Conservation (phyloP, 92 coral and sea anemone species). For the Diadumene lineata region DNA sequence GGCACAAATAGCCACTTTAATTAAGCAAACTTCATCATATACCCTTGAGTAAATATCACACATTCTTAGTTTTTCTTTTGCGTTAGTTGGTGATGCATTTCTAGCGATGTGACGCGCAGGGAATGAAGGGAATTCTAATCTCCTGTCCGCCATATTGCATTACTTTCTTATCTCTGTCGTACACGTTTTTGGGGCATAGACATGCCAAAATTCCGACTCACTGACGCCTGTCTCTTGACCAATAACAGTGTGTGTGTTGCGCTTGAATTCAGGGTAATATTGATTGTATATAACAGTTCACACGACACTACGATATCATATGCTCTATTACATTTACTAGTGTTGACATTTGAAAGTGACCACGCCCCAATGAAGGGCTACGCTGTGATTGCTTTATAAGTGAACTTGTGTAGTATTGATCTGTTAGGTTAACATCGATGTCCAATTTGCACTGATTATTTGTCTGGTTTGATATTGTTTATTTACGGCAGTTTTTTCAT, state of each 20-base stretch:
- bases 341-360: conserved; percentile 1
- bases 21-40: too few species aligned
- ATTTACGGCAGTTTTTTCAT: too few species aligned
- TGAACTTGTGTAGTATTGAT: too few species aligned
- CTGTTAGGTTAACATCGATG: too few species aligned
- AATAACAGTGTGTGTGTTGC: not conserved
- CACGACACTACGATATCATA: not conserved
- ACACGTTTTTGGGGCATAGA: conserved; percentile 35
- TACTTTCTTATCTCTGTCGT: conserved; percentile 73
- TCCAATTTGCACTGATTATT: too few species aligned
- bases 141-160: conserved; percentile 46
- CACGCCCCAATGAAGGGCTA: not conserved
- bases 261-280: not conserved
- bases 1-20: too few species aligned
- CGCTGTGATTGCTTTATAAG: too few species aligned
- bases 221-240: conserved; percentile 25
- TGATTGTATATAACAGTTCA: conserved; percentile 3
- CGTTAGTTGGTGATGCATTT: too few species aligned
- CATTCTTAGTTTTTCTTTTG: too few species aligned
- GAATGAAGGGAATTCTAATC: conserved; percentile 61
- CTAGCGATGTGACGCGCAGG: not conserved
- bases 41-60: too few species aligned
- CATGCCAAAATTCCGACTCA: conserved; percentile 29
- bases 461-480: too few species aligned
- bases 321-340: not conserved